phyloP scores from a whole-genome alignment of 2,113 vertebrate species.

The Muscicapa adusta region DNA sequence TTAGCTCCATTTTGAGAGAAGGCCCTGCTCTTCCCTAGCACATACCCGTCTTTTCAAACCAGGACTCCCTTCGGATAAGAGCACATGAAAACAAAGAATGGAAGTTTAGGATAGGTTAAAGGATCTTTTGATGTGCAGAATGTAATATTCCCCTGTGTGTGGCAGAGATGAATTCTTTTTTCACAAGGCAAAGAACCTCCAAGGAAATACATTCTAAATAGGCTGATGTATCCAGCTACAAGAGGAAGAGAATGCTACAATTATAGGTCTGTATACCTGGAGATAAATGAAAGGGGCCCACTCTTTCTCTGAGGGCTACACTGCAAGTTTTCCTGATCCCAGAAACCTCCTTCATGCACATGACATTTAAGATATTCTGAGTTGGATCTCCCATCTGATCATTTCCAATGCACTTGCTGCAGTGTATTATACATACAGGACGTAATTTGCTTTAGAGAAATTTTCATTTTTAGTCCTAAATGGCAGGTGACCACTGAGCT shows the following conservation, averaged over 20 bases:
- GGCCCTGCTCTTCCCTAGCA: too few relatives aligned
- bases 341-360: background rate
- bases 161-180: background rate
- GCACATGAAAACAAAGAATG: background rate
- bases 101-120: background rate
- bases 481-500: background rate
- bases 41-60: too few relatives aligned
- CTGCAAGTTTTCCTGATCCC: background rate
- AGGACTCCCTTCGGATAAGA: background rate
- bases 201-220: background rate
- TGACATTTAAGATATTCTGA: background rate
- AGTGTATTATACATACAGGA: background rate
- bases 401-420: constrained; percentile 1
- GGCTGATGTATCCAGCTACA: background rate
- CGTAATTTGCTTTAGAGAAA: constrained; percentile 24
- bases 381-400: background rate
- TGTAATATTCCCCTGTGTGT: background rate
- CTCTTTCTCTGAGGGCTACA: background rate
- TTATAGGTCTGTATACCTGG: background rate
- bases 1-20: too few relatives aligned
- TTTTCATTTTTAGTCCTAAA: constrained; percentile 46
- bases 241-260: background rate
- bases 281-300: background rate
- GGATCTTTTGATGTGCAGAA: background rate
- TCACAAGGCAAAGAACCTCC: background rate